Conservation (phyloP, 2,888 invertebrate genomes). For the Esperia sulphurella region DNA sequence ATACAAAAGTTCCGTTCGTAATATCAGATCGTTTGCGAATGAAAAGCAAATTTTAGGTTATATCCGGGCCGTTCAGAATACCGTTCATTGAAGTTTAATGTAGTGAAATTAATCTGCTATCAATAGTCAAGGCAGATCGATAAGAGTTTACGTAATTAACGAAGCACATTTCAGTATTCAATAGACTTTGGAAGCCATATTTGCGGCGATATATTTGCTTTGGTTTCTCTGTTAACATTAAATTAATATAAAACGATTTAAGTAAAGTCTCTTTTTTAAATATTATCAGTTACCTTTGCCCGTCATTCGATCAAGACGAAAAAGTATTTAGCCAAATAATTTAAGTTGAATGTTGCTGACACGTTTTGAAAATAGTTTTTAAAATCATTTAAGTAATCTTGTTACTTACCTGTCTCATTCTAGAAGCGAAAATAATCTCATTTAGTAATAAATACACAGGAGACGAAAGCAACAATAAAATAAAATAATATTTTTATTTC, state of each 20-base stretch:
- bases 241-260: too few species aligned
- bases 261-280: too few species aligned
- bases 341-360: too few species aligned
- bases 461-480: too few species aligned
- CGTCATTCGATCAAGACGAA: too few species aligned
- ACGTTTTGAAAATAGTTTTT: too few species aligned
- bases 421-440: too few species aligned
- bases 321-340: neutral
- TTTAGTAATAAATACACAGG: too few species aligned
- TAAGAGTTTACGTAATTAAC: conserved; percentile 46
- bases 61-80: neutral
- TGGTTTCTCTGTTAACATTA: conserved; percentile 10
- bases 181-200: conserved; percentile 25
- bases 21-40: neutral
- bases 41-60: conserved; percentile 1
- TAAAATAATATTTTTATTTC: too few species aligned
- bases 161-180: conserved; percentile 23
- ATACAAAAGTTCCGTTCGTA: neutral
- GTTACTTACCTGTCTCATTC: too few species aligned
- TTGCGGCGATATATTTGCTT: conserved; percentile 12
- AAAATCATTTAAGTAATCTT: too few species aligned
- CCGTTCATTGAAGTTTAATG: conserved; percentile 38
- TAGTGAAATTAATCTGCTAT: conserved; percentile 41
- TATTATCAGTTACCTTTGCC: too few species aligned
- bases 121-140: conserved; percentile 35